These are phyloP conservation scores for Arothron firmamentum DNA, from an alignment of 2,113 vertebrate species.

Conservation along the genomic window DNA sequence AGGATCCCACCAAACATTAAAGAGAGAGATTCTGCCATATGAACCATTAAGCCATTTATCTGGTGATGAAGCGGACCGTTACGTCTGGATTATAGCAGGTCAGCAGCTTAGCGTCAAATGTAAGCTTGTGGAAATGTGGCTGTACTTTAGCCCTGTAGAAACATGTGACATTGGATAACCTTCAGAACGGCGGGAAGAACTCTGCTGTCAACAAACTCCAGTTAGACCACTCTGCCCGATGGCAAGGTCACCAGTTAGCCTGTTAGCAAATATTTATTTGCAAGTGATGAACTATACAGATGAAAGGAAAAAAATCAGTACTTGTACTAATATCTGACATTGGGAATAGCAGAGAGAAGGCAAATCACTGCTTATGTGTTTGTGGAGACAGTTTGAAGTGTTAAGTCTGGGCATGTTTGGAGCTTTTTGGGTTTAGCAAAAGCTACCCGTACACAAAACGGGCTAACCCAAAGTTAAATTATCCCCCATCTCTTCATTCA, in stretches of 20 bases:
- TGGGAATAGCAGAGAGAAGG: too few relatives aligned
- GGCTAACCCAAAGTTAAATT: slow-evolving; percentile 23
- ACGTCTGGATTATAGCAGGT: too few relatives aligned
- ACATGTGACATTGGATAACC: slow-evolving; percentile 10
- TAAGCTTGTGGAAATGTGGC: neutral
- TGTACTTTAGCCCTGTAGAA: neutral
- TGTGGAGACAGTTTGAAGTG: too few relatives aligned
- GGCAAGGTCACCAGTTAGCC: slow-evolving; percentile 6
- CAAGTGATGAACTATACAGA: too few relatives aligned
- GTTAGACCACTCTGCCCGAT: slow-evolving; percentile 1
- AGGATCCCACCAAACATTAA: neutral
- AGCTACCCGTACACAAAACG: neutral
- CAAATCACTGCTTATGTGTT: too few relatives aligned
- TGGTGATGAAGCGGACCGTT: neutral
- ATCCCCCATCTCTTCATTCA: slow-evolving; percentile 4
- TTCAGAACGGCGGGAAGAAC: slow-evolving; percentile 1
- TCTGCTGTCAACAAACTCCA: slow-evolving; percentile 9
- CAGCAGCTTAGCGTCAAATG: slow-evolving; percentile 1
- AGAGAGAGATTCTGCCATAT: too few relatives aligned
- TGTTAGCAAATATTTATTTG: neutral
- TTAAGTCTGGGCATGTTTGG: too few relatives aligned
- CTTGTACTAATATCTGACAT: too few relatives aligned
- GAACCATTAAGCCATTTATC: neutral
- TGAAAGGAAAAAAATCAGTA: too few relatives aligned
- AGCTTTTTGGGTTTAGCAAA: too few relatives aligned